phyloP scores from a whole-genome alignment of 1,140 invertebrate species.

The Metaphire vulgaris region DNA sequence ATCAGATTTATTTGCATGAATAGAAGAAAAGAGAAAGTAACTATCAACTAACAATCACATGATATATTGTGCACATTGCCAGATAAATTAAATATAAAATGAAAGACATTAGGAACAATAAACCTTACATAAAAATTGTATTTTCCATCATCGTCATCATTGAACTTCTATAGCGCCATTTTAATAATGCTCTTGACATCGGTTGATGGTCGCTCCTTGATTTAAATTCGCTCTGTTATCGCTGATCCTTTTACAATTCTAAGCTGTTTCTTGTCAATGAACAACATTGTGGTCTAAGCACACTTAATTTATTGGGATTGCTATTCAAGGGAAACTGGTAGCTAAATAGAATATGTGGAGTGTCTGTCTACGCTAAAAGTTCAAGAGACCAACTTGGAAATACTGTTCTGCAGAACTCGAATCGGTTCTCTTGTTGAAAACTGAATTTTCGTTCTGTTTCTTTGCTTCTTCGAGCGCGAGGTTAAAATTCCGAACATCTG shows the following conservation, averaged over 20 bases:
- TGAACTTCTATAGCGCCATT: too few relatives aligned
- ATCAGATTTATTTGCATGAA: too few relatives aligned
- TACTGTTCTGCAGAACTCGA: slow-evolving; percentile 97
- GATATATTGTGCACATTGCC: too few relatives aligned
- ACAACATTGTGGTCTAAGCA: not conserved
- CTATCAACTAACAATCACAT: too few relatives aligned
- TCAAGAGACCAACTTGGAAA: slow-evolving; percentile 59
- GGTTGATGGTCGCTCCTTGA: not conserved
- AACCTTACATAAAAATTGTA: too few relatives aligned
- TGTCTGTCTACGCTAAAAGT: too few relatives aligned
- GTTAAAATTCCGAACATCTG: not conserved
- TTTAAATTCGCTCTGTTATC: not conserved
- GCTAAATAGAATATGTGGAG: not conserved
- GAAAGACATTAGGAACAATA: too few relatives aligned
- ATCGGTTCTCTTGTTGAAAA: slow-evolving; percentile 92
- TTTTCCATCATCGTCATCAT: not conserved
- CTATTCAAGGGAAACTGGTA: not conserved
- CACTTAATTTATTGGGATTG: not conserved
- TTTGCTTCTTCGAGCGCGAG: not conserved
- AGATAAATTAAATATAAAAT: too few relatives aligned
- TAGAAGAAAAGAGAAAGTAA: too few relatives aligned
- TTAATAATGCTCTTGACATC: too few relatives aligned
- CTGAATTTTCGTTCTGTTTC: slow-evolving; percentile 43
- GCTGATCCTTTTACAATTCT: slow-evolving; percentile 61
- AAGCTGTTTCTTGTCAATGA: not conserved